phyloP scores from a whole-genome alignment of 2,797 vertebrate species.

The Fratercula arctica region DNA sequence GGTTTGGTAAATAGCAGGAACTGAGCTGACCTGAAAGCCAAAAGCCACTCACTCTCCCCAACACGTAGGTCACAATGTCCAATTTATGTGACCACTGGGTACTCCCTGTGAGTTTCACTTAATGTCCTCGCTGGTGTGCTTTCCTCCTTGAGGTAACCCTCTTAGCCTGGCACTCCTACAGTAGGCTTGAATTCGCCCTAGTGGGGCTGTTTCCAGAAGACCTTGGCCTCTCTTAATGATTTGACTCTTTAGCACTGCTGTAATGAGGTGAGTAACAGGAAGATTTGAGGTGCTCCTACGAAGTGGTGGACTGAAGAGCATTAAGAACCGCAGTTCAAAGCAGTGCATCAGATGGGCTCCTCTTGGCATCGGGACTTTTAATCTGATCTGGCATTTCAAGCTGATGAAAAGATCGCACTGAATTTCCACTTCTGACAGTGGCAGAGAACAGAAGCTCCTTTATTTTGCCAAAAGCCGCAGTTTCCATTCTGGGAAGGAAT shows the following conservation, averaged over 20 bases:
- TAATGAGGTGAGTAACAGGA: not conserved
- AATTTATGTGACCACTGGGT: not conserved
- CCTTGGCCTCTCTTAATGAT: not conserved
- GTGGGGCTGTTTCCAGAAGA: not conserved
- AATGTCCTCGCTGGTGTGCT: fast-evolving
- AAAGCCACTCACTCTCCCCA: not conserved
- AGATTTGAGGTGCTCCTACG: not conserved
- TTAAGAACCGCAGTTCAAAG: not conserved
- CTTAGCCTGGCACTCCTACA: not conserved
- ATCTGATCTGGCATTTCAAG: constrained; percentile 39
- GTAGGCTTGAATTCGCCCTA: not conserved
- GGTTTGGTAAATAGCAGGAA: not conserved
- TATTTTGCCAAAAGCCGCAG: constrained; percentile 13
- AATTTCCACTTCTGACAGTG: constrained; percentile 56
- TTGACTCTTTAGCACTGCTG: not conserved
- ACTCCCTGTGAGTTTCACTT: not conserved
- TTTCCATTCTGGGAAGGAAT: constrained; percentile 50
- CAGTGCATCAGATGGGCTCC: not conserved
- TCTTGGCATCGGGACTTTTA: not conserved
- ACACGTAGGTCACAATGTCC: not conserved
- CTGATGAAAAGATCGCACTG: constrained; percentile 25
- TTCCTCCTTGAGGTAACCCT: not conserved
- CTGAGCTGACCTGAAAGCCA: not conserved
- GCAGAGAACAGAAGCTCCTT: constrained; percentile 60
- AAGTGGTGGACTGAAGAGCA: not conserved